These are phyloP conservation scores for Cephalopterus ornatus DNA, from an alignment of 2,113 vertebrate genomes.

Conservation along the genomic window DNA sequence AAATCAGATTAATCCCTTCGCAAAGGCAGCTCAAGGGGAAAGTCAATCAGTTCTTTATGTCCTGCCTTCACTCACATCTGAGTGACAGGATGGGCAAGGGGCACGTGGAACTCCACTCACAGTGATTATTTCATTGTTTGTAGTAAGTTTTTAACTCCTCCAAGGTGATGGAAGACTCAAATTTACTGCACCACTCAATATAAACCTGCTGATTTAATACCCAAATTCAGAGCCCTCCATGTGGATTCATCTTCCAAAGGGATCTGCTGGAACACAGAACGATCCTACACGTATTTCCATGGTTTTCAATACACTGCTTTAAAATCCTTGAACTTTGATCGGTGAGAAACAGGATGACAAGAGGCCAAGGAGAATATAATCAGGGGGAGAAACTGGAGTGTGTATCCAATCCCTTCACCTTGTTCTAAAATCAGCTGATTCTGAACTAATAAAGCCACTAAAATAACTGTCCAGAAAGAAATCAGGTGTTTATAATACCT, in stretches of 20 bases:
- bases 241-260: background rate
- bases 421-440: background rate
- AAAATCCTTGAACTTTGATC: background rate
- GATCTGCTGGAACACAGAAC: background rate
- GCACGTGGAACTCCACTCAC: background rate
- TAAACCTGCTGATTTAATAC: background rate
- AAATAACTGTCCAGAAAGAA: background rate
- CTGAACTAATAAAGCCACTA: background rate
- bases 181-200: background rate
- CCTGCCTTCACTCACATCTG: fast-evolving
- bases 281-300: fast-evolving
- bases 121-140: background rate
- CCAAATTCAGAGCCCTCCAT: background rate
- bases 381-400: background rate
- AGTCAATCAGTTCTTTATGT: background rate
- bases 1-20: background rate
- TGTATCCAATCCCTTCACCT: background rate
- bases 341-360: background rate
- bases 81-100: background rate
- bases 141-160: background rate
- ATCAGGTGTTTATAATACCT: background rate
- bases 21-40: background rate
- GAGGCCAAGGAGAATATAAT: background rate
- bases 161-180: fast-evolving
- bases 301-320: background rate